These are phyloP conservation scores for Monochamus alternatus DNA, from an alignment of 2,888 invertebrate genomes.

Conservation along the genomic window DNA sequence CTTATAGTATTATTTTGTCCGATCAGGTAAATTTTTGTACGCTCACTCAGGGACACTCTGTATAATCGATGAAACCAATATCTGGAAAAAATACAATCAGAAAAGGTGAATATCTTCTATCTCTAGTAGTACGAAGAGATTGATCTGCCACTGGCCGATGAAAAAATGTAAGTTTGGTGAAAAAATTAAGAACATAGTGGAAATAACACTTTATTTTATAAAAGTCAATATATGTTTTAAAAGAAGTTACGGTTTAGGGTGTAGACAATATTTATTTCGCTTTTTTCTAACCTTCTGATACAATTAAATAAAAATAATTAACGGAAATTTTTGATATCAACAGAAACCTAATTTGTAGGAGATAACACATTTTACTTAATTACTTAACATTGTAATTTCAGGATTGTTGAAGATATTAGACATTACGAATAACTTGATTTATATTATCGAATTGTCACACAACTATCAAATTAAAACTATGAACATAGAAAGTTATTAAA, in stretches of 20 bases:
- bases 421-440: constrained; percentile 40
- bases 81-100: too few species aligned
- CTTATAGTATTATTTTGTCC: too few species aligned
- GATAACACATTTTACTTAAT: constrained; percentile 32
- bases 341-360: constrained; percentile 18
- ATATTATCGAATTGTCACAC: constrained; percentile 36
- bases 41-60: too few species aligned
- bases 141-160: too few species aligned
- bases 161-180: background rate
- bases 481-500: constrained; percentile 1
- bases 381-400: constrained; percentile 31
- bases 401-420: constrained; percentile 26
- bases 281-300: background rate
- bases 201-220: constrained; percentile 43
- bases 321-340: constrained; percentile 11
- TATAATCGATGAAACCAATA: too few species aligned
- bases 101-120: too few species aligned
- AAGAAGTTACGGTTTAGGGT: constrained; percentile 19
- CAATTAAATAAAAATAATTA: constrained; percentile 1
- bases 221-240: constrained; percentile 35
- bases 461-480: constrained; percentile 11
- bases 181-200: constrained; percentile 14
- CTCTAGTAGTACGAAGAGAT: too few species aligned
- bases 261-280: constrained; percentile 24
- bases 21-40: too few species aligned